Base-by-base conservation (phyloP, 2,888 invertebrate genomes). In the Crematogaster levior region DNA sequence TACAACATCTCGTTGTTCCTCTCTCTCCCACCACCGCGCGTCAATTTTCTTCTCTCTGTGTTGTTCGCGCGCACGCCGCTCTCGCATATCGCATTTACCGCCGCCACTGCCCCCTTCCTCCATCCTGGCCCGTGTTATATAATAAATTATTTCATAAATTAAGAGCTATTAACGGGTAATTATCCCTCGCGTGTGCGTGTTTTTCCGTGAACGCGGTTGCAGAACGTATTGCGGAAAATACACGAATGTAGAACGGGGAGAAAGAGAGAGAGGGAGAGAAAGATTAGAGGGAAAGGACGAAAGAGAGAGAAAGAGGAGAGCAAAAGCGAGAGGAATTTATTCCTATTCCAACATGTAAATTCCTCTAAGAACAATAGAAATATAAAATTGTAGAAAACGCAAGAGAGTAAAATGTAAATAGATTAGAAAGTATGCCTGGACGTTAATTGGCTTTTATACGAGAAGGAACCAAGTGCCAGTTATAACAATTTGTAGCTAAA, bases 141-240 rank as follows among this genome's bases (percentile, higher is more conserved):
- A 91, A 91, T 91, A 91, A 91, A 91, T 91, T 92, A 91, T 91
- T 91, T 92, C 91, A 91, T 90, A 91, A 91, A 91, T 91, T 92
- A 91, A 90, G 91, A 90, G 91, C 91, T 89, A 91, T 92, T 91
- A 91, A 91, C 90, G 91, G 84, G 90, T 88, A 90, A 91, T 92
- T 91, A 90, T 91, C 89, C 88, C 82, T 89, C 87, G 89, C 85
- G 89, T 87, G 89, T 90, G 88, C 87, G 91, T 90, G 90, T 90
- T 92, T 91, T 92, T 92, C 92, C 90, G 88, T 84, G 86, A 84
- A 86, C 84, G 90, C 89, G 89, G 89, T 88, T 89, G 86, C 84
- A 85, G 86, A 85, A 85, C 85, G 85, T 86, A 89, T 86, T 84
- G 84, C 88, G 84, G 86, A 85, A 88, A 85, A 87, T 84, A 80